A percentile compares a stretch with the other conserved stretches of the same genome.
Evolutionary conservation across 2,113 vertebrate species (phyloP).

Genomic region (Leucoraja erinaceus): DNA sequence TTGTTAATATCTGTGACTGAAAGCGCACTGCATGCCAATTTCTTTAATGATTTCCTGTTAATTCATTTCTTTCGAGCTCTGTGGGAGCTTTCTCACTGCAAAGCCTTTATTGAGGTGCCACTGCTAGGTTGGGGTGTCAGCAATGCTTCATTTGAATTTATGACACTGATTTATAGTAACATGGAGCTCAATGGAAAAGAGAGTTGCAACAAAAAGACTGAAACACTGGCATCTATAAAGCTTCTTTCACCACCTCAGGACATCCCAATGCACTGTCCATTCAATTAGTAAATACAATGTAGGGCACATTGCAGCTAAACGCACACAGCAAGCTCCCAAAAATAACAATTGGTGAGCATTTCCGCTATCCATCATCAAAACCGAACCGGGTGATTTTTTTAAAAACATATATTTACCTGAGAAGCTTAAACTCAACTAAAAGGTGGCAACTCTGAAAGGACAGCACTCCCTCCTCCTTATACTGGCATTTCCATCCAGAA

Average conservation of each 20-base stretch:
- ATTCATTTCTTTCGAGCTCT: slow-evolving; percentile 5
- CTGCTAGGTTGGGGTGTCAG: background rate
- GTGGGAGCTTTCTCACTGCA: slow-evolving; percentile 9
- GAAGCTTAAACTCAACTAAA: background rate
- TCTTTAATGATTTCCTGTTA: slow-evolving; percentile 32
- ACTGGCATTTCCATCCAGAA: no score
- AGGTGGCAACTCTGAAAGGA: background rate
- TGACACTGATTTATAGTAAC: background rate
- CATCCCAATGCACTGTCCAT: background rate
- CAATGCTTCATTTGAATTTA: background rate
- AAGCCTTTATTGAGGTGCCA: background rate
- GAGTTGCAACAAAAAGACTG: background rate
- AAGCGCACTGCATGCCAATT: background rate
- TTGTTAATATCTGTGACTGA: slow-evolving; percentile 28
- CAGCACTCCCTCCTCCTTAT: background rate
- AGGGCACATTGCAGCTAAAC: background rate
- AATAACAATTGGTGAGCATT: background rate
- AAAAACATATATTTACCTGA: background rate
- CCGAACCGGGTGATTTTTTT: background rate
- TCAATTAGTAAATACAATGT: background rate
- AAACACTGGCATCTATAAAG: background rate
- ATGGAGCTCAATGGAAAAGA: background rate
- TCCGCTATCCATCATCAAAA: background rate
- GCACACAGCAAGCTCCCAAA: background rate
- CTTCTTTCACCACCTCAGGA: background rate